Conservation (phyloP, 2,113 vertebrate species). For the Zeus faber region DNA sequence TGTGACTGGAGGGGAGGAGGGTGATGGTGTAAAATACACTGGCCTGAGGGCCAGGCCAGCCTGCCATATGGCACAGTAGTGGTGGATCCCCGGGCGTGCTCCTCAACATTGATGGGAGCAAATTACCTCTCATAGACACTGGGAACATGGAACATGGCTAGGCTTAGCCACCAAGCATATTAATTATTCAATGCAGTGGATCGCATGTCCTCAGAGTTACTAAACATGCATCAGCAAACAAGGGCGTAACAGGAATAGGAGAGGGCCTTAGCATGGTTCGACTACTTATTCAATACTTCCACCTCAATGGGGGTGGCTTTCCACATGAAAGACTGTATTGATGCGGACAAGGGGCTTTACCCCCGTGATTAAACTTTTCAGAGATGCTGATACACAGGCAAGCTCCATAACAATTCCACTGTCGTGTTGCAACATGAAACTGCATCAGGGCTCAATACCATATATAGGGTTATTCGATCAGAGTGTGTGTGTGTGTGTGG, state of each 20-base stretch:
- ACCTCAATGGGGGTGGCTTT: slow-evolving; percentile 50
- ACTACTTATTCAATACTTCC: slow-evolving; percentile 58
- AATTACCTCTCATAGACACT: slow-evolving; percentile 16
- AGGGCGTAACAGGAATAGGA: slow-evolving; percentile 59
- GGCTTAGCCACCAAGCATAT: slow-evolving; percentile 50
- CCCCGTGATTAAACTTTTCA: slow-evolving; percentile 44
- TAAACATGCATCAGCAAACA: slow-evolving; percentile 70
- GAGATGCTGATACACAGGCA: slow-evolving; percentile 23
- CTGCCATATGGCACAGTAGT: slow-evolving; percentile 45
- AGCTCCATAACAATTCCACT: slow-evolving; percentile 43
- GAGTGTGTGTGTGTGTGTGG: background rate
- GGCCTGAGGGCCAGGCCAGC: slow-evolving; percentile 24
- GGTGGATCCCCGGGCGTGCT: slow-evolving; percentile 30
- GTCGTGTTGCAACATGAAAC: slow-evolving; percentile 52
- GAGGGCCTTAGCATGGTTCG: slow-evolving; percentile 30
- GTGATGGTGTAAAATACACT: slow-evolving; percentile 40
- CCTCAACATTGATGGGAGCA: slow-evolving; percentile 17
- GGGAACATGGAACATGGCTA: slow-evolving; percentile 33
- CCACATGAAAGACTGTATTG: slow-evolving; percentile 40
- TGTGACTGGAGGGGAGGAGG: slow-evolving; percentile 21
- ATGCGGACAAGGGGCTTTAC: slow-evolving; percentile 36
- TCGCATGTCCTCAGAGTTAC: slow-evolving; percentile 62
- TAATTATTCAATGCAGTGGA: slow-evolving; percentile 58
- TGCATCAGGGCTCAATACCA: slow-evolving; percentile 42
- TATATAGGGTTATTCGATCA: slow-evolving; percentile 60